Evolutionary conservation across 2,113 vertebrate species (phyloP), one percentile per base, ranked within the genome.

Genomic region (Calonectris borealis): DNA sequence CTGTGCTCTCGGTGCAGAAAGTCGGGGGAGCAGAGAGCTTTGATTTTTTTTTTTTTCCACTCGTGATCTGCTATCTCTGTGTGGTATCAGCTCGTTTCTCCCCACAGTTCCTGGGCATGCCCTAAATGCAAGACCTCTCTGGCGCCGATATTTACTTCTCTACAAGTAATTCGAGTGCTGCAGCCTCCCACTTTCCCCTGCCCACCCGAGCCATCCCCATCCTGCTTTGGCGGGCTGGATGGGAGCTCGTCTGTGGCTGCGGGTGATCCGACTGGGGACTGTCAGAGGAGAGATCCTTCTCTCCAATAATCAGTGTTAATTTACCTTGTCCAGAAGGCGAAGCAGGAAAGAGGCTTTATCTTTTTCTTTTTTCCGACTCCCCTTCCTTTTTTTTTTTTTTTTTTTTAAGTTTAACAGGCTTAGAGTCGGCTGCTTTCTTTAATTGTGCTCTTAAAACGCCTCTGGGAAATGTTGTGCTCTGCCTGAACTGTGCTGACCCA

Each of bases 381-480:
- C 5, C 4, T 11, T 6, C 8, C 6, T 5, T 34, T 38, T 16
- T n/a, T 9, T 3, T 3, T 4, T 16, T 19, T 5, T 44, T 5
- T 6, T 4, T 5, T 7, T 3, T 0, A 79, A 72, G 31, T 87
- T 91, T 81, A 27, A 51, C 61, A 46, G 29, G 7, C 11, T 13
- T 36, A 75, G 64, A 89, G 19, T 19, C 42, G n/a, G 20, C 82
- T 91, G 90, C 82, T 70, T 87, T 48, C 92, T 93, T 78, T 93
- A 85, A 90, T 60, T 58, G 70, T 29, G 61, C 88, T 95, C 73
- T 94, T 64, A 85, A 87, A 91, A 11, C 55, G 69, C 94, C 92
- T 55, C 84, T 91, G 96, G 94, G 95, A 88, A 36, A 79, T 68
- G 81, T 49, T 83, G 81, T 87, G 70, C 88, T 94, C 16, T 84